Evolutionary conservation across 2,797 vertebrate genomes (phyloP), one percentile per base, ranked within the genome.

Genomic region (Clarias fuscus): DNA sequence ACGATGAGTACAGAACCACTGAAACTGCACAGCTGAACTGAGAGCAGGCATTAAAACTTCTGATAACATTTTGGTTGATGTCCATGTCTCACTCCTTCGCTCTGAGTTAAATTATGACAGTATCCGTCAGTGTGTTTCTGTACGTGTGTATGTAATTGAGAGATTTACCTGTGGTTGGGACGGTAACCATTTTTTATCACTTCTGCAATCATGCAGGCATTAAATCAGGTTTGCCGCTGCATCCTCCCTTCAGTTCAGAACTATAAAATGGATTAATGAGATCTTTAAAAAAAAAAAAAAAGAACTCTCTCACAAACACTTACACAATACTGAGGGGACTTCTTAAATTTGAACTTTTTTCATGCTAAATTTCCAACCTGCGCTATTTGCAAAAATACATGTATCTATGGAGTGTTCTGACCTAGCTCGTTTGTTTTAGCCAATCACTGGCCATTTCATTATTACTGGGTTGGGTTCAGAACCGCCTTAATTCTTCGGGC

Each of bases 251-350:
- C 89, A 92, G 91, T 87, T 58, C 82, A 56, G 62, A 59, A 68
- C 84, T 79, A 88, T 89, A 87, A 92, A 89, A 73, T 86, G 59
- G 82, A 90, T 89, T 89, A 90, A 91, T 90, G 89, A 89, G 85
- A 37, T 37, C 37, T 37, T 37, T 37, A 37, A 37, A 37, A 37
- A 37, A 37, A 33, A 33, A 33, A 33, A 37, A 33, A 33, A 37
- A 37, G 4, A 37, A 4, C 65, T 13, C 37, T 22, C 37, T 5
- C 70, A 43, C 70, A 22, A 17, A 40, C 37, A 86, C 62, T 86
- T 43, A 27, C 30, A 48, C 59, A 79, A 85, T 58, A 56, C 84
- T 71, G 77, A 84, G 37, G 61, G 61, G 72, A 33, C 85, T 85
- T 37, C 20, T 40, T 80, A 37, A 37, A 8, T 77, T 20, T 17